Evolutionary conservation across 2,888 invertebrate genomes (phyloP), one percentile per base, ranked within the genome.

Genomic region (Noctua janthe): DNA sequence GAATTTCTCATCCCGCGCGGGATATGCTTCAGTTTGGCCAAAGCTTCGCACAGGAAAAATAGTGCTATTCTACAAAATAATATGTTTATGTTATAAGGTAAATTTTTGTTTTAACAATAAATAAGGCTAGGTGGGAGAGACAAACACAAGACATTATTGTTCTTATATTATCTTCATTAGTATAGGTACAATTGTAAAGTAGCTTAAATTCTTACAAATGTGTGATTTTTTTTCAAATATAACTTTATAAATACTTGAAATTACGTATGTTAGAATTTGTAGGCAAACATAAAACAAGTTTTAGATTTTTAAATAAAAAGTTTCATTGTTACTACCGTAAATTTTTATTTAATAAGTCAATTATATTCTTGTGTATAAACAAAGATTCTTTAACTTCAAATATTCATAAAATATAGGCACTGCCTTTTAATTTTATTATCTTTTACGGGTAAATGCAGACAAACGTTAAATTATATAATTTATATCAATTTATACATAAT

Each of bases 361-460:
- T 17, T 47, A 56, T 23, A 7, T 8, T 43, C 2, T n/a, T 54
- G 29, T 56, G 39, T 64, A n/a, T 54, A 69, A 64, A 54, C 43
- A 17, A 67, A 29, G 8, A 15, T 17, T 10, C 47, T 39, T 47
- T 3, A 8, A 35, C 6, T 17, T 17, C 1, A 54, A 20, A 20
- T 23, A 64, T 43, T 72, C 23, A n/a, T 71, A 64, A 71, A 74
- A 54, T 29, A 59, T 23, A 43, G n/a, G 15, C 59, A 56, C 47
- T 71, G 87, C 84, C 59, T 84, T 85, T 72, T 74, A 51, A 56
- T 56, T 80, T 84, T 29, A 74, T 71, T 62, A 76, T 43, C 1
- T 39, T 70, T 69, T 35, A 69, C 56, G 77, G 5, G 39, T 85
- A 85, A 85, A 87, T 85, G 85, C 85, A 87, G 54, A 80, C 69